A percentile compares a stretch with the other conserved stretches of the same genome.
Evolutionary conservation across 2,888 invertebrate species (phyloP).

Genomic region (Megastigmus dorsalis): DNA sequence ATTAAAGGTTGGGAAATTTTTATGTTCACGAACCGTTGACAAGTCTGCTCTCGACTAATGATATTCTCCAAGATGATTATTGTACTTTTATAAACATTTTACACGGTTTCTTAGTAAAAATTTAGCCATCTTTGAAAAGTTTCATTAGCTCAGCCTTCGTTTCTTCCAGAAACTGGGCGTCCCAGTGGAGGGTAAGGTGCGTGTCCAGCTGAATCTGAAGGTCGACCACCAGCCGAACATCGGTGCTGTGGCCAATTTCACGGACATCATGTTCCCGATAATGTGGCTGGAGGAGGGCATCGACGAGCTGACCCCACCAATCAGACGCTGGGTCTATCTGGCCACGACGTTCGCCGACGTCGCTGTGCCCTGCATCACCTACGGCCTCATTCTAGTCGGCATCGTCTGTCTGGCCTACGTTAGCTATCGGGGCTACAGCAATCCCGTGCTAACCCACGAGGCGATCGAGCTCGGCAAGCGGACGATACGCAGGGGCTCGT

Average conservation of each 20-base stretch:
- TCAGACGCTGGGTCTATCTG: slow-evolving; percentile 87
- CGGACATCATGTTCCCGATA: slow-evolving; percentile 87
- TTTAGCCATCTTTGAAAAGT: no score
- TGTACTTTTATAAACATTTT: no score
- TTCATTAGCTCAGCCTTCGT: no score
- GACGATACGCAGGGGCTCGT: slow-evolving; percentile 82
- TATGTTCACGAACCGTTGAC: no score
- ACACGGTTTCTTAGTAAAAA: no score
- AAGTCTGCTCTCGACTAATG: no score
- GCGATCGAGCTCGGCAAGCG: slow-evolving; percentile 86
- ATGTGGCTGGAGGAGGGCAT: slow-evolving; percentile 95
- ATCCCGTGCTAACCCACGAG: slow-evolving; percentile 83
- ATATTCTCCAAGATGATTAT: no score
- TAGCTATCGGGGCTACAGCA: slow-evolving; percentile 85
- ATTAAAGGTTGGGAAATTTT: no score
- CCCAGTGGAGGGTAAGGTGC: slow-evolving; percentile 86
- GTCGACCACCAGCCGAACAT: slow-evolving; percentile 85
- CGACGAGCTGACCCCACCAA: slow-evolving; percentile 86
- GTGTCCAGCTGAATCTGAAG: slow-evolving; percentile 88
- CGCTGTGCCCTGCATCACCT: slow-evolving; percentile 82
- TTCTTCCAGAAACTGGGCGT: slow-evolving; percentile 86
- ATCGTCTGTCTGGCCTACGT: slow-evolving; percentile 80
- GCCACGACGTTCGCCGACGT: slow-evolving; percentile 86
- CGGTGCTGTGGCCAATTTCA: slow-evolving; percentile 84
- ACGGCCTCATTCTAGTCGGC: slow-evolving; percentile 84